phyloP scores from a whole-genome alignment of 2,888 invertebrate species.

The Drosophila borealis region DNA sequence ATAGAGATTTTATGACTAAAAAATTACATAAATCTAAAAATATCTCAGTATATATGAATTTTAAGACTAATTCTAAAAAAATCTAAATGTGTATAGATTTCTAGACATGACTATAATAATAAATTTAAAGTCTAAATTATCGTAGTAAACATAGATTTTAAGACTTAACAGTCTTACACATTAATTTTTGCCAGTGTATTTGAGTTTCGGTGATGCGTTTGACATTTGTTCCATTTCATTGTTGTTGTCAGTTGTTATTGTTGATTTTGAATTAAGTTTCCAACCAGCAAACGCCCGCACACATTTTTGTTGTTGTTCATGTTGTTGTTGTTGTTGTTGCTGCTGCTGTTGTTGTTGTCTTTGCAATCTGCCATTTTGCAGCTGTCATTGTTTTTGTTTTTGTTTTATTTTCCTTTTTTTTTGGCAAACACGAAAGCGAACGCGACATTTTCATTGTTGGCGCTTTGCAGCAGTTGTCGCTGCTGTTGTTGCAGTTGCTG shows the following conservation, averaged over 20 bases:
- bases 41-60: too few relatives aligned
- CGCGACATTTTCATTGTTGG: constrained; percentile 77
- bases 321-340: constrained; percentile 33
- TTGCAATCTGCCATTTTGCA: constrained; percentile 64
- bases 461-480: constrained; percentile 50
- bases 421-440: constrained; percentile 54
- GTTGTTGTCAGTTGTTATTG: constrained; percentile 54
- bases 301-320: constrained; percentile 13
- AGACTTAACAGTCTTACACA: too few relatives aligned
- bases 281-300: constrained; percentile 45
- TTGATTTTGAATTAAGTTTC: constrained; percentile 77
- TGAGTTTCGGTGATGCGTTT: constrained; percentile 19
- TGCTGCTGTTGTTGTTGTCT: constrained; percentile 37
- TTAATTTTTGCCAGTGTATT: constrained; percentile 32
- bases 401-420: constrained; percentile 26
- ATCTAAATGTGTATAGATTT: too few relatives aligned
- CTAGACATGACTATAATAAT: too few relatives aligned
- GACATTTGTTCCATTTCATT: constrained; percentile 35
- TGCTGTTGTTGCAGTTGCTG: constrained; percentile 35
- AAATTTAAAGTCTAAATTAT: too few relatives aligned
- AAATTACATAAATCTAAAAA: too few relatives aligned
- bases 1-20: too few relatives aligned
- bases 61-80: too few relatives aligned
- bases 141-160: too few relatives aligned
- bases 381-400: constrained; percentile 61